Conservation (phyloP, 2,113 vertebrate species). For the Proterorhinus semilunaris region DNA sequence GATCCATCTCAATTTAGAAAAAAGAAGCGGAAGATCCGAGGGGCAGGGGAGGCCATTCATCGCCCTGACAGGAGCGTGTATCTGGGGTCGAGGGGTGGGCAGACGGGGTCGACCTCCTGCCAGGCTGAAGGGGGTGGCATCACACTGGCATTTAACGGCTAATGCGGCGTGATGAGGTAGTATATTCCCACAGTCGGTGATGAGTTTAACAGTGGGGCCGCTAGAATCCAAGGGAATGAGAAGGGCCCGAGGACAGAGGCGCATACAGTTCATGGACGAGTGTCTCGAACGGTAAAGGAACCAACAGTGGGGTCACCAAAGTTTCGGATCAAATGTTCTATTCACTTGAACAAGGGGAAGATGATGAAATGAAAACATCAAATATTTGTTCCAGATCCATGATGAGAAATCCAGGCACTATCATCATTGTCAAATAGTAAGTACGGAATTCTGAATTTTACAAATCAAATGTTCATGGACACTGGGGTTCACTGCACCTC, state of each 20-base stretch:
- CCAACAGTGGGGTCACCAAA: no score
- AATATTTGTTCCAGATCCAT: no score
- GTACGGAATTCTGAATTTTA: no score
- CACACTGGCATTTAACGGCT: constrained; percentile 63
- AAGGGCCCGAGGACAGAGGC: constrained; percentile 29
- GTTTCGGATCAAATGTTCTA: no score
- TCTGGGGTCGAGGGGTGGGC: constrained; percentile 59
- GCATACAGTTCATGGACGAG: not conserved
- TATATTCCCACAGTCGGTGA: constrained; percentile 54
- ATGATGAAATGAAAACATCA: no score
- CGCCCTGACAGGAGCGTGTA: constrained; percentile 63
- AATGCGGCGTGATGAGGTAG: constrained; percentile 66
- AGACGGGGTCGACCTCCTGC: constrained; percentile 52
- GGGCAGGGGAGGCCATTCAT: constrained; percentile 49
- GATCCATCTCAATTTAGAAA: constrained; percentile 63
- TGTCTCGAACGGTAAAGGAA: not conserved
- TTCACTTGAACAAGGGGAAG: no score
- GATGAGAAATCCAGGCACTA: no score
- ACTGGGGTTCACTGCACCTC: no score
- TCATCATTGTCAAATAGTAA: no score
- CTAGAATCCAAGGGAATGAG: constrained; percentile 56
- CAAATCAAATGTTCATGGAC: no score
- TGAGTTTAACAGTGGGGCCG: constrained; percentile 56
- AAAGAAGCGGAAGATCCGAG: constrained; percentile 13
- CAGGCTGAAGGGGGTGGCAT: constrained; percentile 52